Evolutionary conservation across 2,888 invertebrate genomes (phyloP).

Genomic region (Apoderus coryli): DNA sequence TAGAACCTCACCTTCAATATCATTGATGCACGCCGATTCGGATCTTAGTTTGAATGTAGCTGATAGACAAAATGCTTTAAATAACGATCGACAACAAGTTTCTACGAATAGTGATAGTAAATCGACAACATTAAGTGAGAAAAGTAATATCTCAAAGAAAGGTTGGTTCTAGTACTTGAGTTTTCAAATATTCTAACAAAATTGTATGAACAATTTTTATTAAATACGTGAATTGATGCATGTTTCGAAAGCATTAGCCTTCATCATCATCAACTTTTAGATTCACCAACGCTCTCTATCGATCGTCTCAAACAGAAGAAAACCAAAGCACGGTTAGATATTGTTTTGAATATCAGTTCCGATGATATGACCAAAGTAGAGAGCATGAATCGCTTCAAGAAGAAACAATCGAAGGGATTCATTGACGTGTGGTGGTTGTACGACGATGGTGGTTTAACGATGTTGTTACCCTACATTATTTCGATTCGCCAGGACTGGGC

Average conservation of each 20-base stretch:
- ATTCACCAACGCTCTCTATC: no score
- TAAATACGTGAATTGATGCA: no score
- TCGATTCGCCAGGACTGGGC: conserved; percentile 65
- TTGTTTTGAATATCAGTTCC: conserved; percentile 25
- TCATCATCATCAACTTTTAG: no score
- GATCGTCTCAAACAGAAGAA: conserved; percentile 18
- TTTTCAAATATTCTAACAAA: no score
- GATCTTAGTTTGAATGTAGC: conserved; percentile 44
- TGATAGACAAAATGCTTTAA: no score
- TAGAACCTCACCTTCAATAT: conserved; percentile 35
- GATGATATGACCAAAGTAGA: conserved; percentile 43
- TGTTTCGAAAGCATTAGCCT: no score
- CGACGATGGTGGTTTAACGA: conserved; percentile 80
- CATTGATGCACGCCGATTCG: conserved; percentile 59
- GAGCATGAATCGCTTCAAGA: conserved; percentile 59
- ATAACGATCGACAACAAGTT: no score
- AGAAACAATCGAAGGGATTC: conserved; percentile 63
- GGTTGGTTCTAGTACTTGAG: no score
- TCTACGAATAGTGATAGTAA: no score
- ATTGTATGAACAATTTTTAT: no score
- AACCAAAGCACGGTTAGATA: conserved; percentile 13
- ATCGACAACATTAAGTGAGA: no score
- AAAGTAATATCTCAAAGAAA: no score
- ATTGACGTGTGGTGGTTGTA: conserved; percentile 96
- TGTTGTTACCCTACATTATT: conserved; percentile 74